Percentiles rank a stretch among this genome's conserved stretches.
Evolutionary conservation across 2,888 invertebrate genomes (phyloP).

Genomic region (Catocala nupta): DNA sequence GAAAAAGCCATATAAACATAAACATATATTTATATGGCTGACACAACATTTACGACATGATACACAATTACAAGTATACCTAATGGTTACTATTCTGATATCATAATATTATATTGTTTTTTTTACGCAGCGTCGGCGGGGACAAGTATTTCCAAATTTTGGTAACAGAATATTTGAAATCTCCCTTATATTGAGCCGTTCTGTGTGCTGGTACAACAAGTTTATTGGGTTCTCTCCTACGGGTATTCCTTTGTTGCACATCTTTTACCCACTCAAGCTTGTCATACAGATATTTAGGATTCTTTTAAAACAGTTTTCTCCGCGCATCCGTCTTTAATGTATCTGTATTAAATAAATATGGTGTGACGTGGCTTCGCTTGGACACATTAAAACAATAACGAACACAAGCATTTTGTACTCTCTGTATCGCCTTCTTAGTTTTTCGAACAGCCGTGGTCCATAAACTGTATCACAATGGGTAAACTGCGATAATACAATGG

Average conservation of each 20-base stretch:
- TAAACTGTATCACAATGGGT: slow-evolving; percentile 30
- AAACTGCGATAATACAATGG: slow-evolving; percentile 13
- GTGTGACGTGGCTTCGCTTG: neutral
- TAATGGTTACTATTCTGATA: too few species aligned
- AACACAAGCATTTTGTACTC: slow-evolving; percentile 13
- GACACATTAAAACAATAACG: slow-evolving; percentile 10
- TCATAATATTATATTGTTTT: too few species aligned
- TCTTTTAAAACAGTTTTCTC: slow-evolving; percentile 4
- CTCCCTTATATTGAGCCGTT: neutral
- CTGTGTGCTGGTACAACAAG: neutral
- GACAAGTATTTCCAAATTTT: slow-evolving; percentile 1
- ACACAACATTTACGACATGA: too few species aligned
- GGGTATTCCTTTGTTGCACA: neutral
- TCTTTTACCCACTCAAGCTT: slow-evolving; percentile 5
- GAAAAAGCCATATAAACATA: too few species aligned
- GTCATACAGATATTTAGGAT: neutral
- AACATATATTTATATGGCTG: too few species aligned
- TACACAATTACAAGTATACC: too few species aligned
- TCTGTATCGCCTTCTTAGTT: slow-evolving; percentile 20
- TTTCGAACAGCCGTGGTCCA: slow-evolving; percentile 24
- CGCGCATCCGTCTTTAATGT: too few species aligned
- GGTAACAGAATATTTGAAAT: neutral
- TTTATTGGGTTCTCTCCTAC: neutral
- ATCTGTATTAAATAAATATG: too few species aligned
- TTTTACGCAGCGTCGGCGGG: neutral